A percentile compares a stretch with the other conserved stretches of the same genome.
Conservation (phyloP, 1,140 invertebrate species). For the Hyphantria cunea region DNA sequence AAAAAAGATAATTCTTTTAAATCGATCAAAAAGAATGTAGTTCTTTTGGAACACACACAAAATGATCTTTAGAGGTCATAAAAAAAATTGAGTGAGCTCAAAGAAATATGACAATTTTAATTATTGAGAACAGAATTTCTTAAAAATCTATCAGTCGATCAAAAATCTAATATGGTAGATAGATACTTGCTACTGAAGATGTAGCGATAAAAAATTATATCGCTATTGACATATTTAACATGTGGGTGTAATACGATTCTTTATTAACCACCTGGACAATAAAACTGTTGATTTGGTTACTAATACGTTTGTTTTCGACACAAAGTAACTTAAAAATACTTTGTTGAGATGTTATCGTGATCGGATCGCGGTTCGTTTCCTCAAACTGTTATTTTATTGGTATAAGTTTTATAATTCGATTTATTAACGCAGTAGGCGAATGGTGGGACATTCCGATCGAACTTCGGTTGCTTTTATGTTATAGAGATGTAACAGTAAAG, state of each 20-base stretch:
- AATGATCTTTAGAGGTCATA: too few species aligned
- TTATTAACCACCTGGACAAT: slow-evolving; percentile 33
- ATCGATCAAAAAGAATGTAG: too few species aligned
- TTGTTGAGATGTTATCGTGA: slow-evolving; percentile 47
- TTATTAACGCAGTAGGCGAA: slow-evolving; percentile 41
- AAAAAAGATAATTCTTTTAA: too few species aligned
- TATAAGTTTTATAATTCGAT: slow-evolving; percentile 51
- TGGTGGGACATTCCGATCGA: slow-evolving; percentile 38
- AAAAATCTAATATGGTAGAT: background rate
- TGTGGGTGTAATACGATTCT: slow-evolving; percentile 40
- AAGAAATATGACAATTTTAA: too few species aligned
- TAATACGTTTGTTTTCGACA: slow-evolving; percentile 44
- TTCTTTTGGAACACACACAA: too few species aligned
- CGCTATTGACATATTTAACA: slow-evolving; percentile 11
- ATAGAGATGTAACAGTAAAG: slow-evolving; percentile 35
- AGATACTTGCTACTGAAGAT: background rate
- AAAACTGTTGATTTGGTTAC: slow-evolving; percentile 52
- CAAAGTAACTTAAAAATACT: slow-evolving; percentile 47
- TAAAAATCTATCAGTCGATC: background rate
- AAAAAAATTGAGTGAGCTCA: too few species aligned
- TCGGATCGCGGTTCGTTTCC: slow-evolving; percentile 35
- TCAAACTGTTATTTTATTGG: slow-evolving; percentile 44
- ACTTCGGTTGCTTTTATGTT: slow-evolving; percentile 31
- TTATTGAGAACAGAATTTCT: too few species aligned
- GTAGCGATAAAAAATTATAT: slow-evolving; percentile 1